Evolutionary conservation across 2,113 vertebrate species (phyloP), one percentile per base, ranked within the genome.

Genomic region (Serinus canaria): DNA sequence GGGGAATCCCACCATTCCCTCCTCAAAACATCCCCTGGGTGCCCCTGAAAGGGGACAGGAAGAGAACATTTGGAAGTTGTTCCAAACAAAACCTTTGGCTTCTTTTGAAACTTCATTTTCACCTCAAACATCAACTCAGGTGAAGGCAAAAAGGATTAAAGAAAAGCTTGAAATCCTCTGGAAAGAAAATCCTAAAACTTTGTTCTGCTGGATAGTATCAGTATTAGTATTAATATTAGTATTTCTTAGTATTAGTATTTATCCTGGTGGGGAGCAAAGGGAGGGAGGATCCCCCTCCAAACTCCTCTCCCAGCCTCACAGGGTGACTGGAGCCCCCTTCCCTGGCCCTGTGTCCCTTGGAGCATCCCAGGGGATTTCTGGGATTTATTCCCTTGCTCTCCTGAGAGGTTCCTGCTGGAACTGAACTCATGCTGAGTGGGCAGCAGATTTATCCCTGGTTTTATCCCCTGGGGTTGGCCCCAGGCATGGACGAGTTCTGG

Each of bases 111-210:
- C 59, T 53, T 77, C 55, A 43, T 89, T 96, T 94, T 60, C 43
- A 33, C 33, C 64, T 91, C 89, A 91, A 55, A 63, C 50, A 16
- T 33, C 0, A 0, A 23, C 72, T 49, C 39, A 10, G 56, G 43
- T 83, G 70, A 78, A 74, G 83, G 47, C 25, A 83, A 50, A 93
- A 84, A 41, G 18, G 43, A 78, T 91, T 59, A 81, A 89, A 89
- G 35, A 25, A 83, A 92, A 89, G 43, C 63, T 69, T 83, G 70
- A 35, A 77, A 62, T 9, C 13, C 37, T n/a, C 28, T 53, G 39
- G n/a, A 67, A 83, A 85, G 30, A 82, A 83, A 84, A 74, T 55
- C 3, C 0, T 11, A 39, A 50, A 9, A 15, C 41, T 62, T 83
- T 13, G 44, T 66, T 68, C 37, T 47, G 35, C 49, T 49, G 58